Evolutionary conservation across 53 echinoderm and acorn worm genomes (phyloP), one percentile per base, ranked within the genome.

Genomic region (Stichopus horrens): DNA sequence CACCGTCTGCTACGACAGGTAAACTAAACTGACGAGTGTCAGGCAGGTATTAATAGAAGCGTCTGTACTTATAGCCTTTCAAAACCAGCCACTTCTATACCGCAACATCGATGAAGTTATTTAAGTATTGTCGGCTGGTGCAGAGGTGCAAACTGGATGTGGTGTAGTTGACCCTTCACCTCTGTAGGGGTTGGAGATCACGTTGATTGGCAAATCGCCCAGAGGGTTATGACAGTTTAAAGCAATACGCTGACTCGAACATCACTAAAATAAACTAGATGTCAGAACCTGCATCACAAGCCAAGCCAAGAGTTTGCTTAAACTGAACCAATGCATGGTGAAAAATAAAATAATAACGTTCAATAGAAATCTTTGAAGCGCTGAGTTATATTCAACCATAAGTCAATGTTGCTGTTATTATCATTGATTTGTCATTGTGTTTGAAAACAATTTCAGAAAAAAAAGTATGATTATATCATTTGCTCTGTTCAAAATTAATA

Each of bases 1-100:
- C 81, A 81, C 81, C 20, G 81, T 81, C 81, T 81, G 53, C 57
- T n/a, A 19, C 81, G 81, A 81, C 81, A 81, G 81, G 81, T 81
- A 81, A 81, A 22, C 21, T 5, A 53, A 58, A n/a, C 21, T 81
- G 81, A 81, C 81, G 56, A 81, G 81, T 81, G 81, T 81, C 81
- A 81, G 81, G 53, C 81, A 58, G 21, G 18, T 5, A 18, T 18
- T 18, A 20, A 20, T 16, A 71, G 71, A 4, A 37, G 37, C 37
- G 37, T 5, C 13, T 81, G 19, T 56, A 13, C 9, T 55, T 81
- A 55, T 57, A 56, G 81, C 7, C 81, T 81, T 81, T 57, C 9
- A n/a, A 71, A 77, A 57, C 57, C 81, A 81, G 81, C 57, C 81
- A 58, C 57, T 81, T 58, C 21, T 51, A 0, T 75, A 81, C 21